Percentiles rank a stretch among this genome's conserved stretches.
Conservation (phyloP, 2,113 vertebrate species). For the Caracal caracal region DNA sequence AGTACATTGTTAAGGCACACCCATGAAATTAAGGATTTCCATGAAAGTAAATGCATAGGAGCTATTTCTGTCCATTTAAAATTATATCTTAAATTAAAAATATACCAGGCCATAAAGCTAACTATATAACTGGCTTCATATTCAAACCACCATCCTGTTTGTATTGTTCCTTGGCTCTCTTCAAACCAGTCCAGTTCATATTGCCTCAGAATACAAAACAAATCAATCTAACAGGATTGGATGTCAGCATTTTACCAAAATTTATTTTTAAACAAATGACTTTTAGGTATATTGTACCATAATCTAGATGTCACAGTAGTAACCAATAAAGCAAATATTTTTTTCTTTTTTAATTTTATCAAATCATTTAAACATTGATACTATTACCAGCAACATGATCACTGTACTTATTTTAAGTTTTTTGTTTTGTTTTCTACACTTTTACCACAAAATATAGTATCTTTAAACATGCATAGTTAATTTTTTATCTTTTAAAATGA, state of each 20-base stretch:
- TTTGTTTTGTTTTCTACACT: neutral
- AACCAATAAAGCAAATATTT: conserved; percentile 50
- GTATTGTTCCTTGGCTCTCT: neutral
- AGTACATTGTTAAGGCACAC: conserved; percentile 16
- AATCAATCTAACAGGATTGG: neutral
- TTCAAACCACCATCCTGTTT: conserved; percentile 39
- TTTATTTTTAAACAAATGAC: neutral
- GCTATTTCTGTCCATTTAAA: neutral
- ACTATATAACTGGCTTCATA: neutral
- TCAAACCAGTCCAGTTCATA: neutral
- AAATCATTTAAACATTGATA: neutral
- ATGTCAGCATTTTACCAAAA: neutral
- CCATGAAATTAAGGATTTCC: conserved; percentile 29
- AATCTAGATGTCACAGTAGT: neutral
- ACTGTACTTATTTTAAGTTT: neutral
- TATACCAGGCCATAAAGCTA: conserved; percentile 14
- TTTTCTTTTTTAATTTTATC: neutral
- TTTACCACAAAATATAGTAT: neutral
- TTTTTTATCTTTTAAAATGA: neutral
- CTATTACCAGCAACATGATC: neutral
- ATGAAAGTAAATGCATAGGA: conserved; percentile 35
- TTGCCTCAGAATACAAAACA: neutral
- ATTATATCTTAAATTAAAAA: conserved; percentile 3
- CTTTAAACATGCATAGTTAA: neutral
- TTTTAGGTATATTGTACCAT: neutral